Base-by-base conservation (phyloP, 2,888 invertebrate genomes). In the Drosophila aldrichi region DNA sequence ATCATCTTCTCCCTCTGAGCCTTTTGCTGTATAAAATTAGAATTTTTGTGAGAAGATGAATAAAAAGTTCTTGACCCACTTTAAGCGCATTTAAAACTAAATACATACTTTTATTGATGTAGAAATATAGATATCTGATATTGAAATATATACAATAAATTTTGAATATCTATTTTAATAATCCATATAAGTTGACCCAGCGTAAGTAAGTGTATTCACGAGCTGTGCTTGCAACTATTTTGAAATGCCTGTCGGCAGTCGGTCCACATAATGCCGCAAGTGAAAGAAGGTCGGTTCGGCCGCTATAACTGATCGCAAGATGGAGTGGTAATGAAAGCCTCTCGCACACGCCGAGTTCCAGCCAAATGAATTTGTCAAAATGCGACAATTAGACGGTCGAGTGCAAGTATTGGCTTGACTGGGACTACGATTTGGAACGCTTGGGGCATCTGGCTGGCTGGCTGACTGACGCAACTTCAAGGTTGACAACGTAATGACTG, bases 291-390 rank as follows among this genome's bases (percentile, higher is more conserved):
- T 77, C 12, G 22, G 38, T 62, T 34, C 44, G 44, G 57, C 58
- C 49, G 25, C 38, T 43, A 40, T 57, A 61, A 61, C 69, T 64
- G 64, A 75, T 29, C 44, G 34, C 36, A 62, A 59, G 81, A 64
- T 73, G 60, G 61, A 78, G 77, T 61, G 69, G 79, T 70, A 89
- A 89, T 87, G 78, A 87, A 81, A 87, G 79, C 65, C 41, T 44
- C 46, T 44, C 46, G 44, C 18, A 44, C 22, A 41, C 32, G 60
- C 43, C 73, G 74, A 63, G 77, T 68, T 69, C 70, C 63, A 73
- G 22, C 25, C 36, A 56, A 81, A 84, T 88, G 70, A 79, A 87
- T 79, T 88, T 89, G 83, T 89, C 89, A 84, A 88, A 74, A 78
- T 57, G 70, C 76, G 82, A 87, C 88, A 89, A 84, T 84, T 82